A percentile compares a stretch with the other conserved stretches of the same genome.
Conservation (phyloP, 1,140 invertebrate species). For the Formica selysi region DNA sequence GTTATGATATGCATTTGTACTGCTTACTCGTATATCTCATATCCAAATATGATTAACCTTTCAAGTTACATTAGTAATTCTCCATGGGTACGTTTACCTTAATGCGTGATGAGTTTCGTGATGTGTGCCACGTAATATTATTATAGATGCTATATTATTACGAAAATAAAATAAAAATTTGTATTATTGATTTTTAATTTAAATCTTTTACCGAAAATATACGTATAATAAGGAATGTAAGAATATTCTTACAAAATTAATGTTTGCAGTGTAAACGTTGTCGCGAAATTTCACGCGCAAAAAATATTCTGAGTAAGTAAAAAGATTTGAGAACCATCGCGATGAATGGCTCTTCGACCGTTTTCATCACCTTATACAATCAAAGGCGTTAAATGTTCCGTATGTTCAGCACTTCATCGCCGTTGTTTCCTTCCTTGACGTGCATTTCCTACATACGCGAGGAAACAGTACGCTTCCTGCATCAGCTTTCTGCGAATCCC, state of each 20-base stretch:
- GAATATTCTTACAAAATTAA: neutral
- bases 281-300: neutral
- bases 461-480: slow-evolving; percentile 43
- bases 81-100: neutral
- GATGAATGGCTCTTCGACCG: slow-evolving; percentile 16
- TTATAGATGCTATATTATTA: neutral
- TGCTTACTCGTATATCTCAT: slow-evolving; percentile 26
- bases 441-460: slow-evolving; percentile 20
- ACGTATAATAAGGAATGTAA: neutral
- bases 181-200: neutral
- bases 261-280: neutral
- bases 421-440: slow-evolving; percentile 55
- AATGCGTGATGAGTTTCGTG: neutral
- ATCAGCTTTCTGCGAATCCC: slow-evolving; percentile 65
- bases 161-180: neutral
- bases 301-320: neutral
- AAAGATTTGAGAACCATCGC: neutral
- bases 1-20: slow-evolving; percentile 12
- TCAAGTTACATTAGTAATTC: slow-evolving; percentile 31
- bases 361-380: slow-evolving; percentile 45
- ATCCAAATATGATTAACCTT: slow-evolving; percentile 56
- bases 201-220: neutral
- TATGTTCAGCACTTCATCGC: slow-evolving; percentile 47
- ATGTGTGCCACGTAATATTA: slow-evolving; percentile 32
- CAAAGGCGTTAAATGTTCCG: slow-evolving; percentile 46